Evolutionary conservation across 2,888 invertebrate species (phyloP).

Genomic region (Polietes domitor): DNA sequence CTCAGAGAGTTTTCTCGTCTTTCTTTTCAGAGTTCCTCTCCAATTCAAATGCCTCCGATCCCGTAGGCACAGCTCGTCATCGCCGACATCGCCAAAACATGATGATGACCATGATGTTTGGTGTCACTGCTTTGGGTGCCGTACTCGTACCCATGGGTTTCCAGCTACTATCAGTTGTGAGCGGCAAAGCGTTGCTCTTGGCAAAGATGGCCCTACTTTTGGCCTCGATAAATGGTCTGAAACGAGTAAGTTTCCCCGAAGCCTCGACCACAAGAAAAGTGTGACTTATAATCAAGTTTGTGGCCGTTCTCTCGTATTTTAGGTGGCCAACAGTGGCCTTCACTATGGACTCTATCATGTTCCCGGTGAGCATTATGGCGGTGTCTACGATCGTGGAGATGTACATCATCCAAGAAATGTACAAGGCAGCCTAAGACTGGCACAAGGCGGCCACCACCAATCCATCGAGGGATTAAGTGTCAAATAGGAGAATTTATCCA

Average conservation of each 20-base stretch:
- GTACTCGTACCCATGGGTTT: conserved; percentile 91
- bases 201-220: conserved; percentile 91
- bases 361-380: conserved; percentile 79
- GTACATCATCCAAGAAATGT: conserved; percentile 76
- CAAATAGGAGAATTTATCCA: conserved; percentile 4
- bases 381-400: conserved; percentile 78
- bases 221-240: conserved; percentile 90
- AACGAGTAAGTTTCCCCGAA: conserved; percentile 83
- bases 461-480: conserved; percentile 53
- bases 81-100: conserved; percentile 85
- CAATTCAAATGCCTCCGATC: conserved; percentile 52
- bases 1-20: too few relatives aligned
- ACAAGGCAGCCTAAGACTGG: conserved; percentile 67
- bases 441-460: conserved; percentile 66
- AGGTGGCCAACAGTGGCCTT: conserved; percentile 87
- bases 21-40: not conserved
- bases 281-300: conserved; percentile 79
- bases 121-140: conserved; percentile 88
- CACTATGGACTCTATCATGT: conserved; percentile 89
- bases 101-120: conserved; percentile 90
- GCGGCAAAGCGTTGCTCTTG: conserved; percentile 89
- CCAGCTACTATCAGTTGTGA: conserved; percentile 90
- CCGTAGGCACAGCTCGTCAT: conserved; percentile 77
- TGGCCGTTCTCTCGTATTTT: conserved; percentile 81
- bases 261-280: not conserved